Evolutionary conservation across 2,797 vertebrate genomes (phyloP).

Genomic region (Takifugu ocellatus): DNA sequence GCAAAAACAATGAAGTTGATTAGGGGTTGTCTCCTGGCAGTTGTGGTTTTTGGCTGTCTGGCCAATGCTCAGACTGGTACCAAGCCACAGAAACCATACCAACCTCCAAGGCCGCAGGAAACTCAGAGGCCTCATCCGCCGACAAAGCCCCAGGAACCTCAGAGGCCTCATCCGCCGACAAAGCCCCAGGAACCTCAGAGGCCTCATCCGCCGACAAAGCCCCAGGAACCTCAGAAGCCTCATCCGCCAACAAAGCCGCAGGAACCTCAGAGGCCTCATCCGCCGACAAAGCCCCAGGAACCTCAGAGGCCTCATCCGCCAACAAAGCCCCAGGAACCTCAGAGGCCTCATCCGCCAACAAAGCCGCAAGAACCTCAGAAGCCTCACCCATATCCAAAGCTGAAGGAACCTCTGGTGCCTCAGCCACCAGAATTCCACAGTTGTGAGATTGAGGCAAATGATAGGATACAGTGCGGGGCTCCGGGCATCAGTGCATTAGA

Average conservation of each 20-base stretch:
- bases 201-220: background rate
- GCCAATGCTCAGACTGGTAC: slow-evolving; percentile 31
- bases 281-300: background rate
- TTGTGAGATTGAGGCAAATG: slow-evolving; percentile 37
- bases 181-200: background rate
- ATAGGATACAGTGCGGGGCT: slow-evolving; percentile 58
- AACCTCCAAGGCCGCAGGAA: background rate
- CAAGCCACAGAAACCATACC: background rate
- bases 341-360: background rate
- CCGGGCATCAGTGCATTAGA: slow-evolving; percentile 5
- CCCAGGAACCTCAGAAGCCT: background rate
- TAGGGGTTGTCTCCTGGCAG: slow-evolving; percentile 34
- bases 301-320: background rate
- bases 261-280: background rate
- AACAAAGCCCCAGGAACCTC: background rate
- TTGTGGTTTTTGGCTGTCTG: slow-evolving; percentile 36
- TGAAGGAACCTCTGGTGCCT: background rate
- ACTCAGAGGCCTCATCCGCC: background rate
- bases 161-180: background rate
- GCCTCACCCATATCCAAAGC: background rate
- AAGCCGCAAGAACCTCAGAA: background rate
- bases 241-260: background rate
- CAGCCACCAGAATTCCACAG: slow-evolving; percentile 12
- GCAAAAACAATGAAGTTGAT: slow-evolving; percentile 37
- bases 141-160: background rate